Percentiles rank a stretch among this genome's conserved stretches.
Conservation (phyloP, 2,888 invertebrate genomes). For the Cantharis lateralis region DNA sequence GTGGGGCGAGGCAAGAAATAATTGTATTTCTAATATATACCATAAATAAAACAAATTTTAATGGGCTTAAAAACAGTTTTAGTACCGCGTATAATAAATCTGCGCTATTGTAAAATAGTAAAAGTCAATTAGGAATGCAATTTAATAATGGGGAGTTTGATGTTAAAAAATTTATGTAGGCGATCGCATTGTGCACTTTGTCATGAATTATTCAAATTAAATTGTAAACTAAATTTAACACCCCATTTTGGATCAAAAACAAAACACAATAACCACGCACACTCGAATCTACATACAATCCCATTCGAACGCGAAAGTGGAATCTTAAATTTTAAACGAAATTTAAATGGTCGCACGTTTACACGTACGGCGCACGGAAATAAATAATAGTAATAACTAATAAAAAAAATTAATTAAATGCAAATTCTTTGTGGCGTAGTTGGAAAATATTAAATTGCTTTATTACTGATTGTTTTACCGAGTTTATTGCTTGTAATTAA, state of each 20-base stretch:
- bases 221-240: conserved; percentile 8
- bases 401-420: not conserved
- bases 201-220: conserved; percentile 20
- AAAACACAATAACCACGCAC: not conserved
- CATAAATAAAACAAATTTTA: not conserved
- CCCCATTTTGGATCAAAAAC: not conserved
- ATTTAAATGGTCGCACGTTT: not conserved
- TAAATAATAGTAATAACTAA: not conserved
- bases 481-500: not conserved
- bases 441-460: not conserved
- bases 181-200: conserved; percentile 17
- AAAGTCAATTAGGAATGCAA: conserved; percentile 23
- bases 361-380: not conserved
- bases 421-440: not conserved
- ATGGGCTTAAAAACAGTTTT: not conserved
- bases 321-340: not conserved
- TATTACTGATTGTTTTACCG: not conserved
- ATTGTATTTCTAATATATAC: not conserved
- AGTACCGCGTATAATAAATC: not conserved
- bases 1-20: not conserved
- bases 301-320: not conserved
- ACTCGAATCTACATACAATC: not conserved
- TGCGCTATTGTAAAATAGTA: conserved; percentile 4
- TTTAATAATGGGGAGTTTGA: conserved; percentile 6
- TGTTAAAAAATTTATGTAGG: conserved; percentile 10